These are phyloP conservation scores for Anthopleura xanthogrammica DNA, from an alignment of 92 coral and sea anemone species.

Conservation along the genomic window DNA sequence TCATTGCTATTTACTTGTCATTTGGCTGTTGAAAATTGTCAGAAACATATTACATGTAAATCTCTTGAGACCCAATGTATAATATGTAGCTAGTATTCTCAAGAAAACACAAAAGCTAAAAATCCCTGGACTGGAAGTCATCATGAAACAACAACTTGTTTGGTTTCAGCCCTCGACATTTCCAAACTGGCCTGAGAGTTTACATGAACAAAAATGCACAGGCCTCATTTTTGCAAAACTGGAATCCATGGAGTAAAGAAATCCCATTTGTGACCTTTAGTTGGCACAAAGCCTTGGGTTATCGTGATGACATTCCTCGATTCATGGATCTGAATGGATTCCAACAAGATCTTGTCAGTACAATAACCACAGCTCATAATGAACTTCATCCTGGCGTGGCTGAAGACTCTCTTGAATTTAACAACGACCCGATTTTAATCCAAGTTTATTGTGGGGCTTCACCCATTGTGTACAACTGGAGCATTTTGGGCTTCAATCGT, in stretches of 20 bases:
- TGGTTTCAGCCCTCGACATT: conserved; percentile 88
- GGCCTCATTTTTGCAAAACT: conserved; percentile 73
- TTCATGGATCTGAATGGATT: conserved; percentile 72
- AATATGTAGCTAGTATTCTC: not conserved
- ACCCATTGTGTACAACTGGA: conserved; percentile 83
- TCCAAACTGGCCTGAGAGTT: conserved; percentile 89
- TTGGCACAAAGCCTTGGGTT: conserved; percentile 67
- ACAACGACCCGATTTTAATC: conserved; percentile 82
- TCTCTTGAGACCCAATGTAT: too few species aligned
- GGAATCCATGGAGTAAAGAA: conserved; percentile 97
- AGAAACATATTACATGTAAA: too few species aligned
- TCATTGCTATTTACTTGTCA: too few species aligned
- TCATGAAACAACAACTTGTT: conserved; percentile 17
- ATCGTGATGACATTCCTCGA: conserved; percentile 49
- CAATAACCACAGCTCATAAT: conserved; percentile 64
- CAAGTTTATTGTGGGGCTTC: conserved; percentile 88
- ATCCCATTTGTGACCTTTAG: conserved; percentile 85
- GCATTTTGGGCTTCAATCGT: conserved; percentile 83
- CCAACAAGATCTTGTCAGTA: conserved; percentile 52
- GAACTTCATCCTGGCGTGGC: conserved; percentile 67
- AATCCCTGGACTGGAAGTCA: not conserved
- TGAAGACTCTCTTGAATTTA: conserved; percentile 72
- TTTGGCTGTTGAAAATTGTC: too few species aligned
- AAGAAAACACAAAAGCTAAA: not conserved
- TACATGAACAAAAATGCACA: conserved; percentile 65